phyloP scores from a whole-genome alignment of 2,888 invertebrate species.

The Polyommatus icarus region DNA sequence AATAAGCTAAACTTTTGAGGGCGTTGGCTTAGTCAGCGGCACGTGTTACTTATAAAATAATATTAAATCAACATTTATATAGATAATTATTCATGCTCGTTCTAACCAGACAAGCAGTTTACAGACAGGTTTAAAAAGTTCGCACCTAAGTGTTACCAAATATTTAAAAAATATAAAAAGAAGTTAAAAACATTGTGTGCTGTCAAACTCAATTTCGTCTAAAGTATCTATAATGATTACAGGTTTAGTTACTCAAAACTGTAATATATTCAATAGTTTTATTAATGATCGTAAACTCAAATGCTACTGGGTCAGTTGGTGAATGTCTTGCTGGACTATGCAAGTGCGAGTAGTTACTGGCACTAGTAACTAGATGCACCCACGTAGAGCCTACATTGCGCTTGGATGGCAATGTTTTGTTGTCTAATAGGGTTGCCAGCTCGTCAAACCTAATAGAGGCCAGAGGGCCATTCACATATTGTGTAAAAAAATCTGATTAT shows the following conservation, averaged over 20 bases:
- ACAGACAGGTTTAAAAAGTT: no score
- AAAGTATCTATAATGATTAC: no score
- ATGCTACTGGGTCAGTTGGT: not conserved
- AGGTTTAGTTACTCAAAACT: not conserved
- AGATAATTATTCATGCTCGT: not conserved
- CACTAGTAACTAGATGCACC: not conserved
- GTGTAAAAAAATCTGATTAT: no score
- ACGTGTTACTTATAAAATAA: slow-evolving; percentile 1
- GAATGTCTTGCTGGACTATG: not conserved
- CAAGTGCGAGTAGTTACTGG: slow-evolving; percentile 6
- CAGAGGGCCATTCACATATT: no score
- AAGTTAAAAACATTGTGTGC: not conserved
- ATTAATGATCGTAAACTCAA: not conserved
- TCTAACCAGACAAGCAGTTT: not conserved
- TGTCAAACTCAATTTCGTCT: not conserved
- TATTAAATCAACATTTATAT: not conserved
- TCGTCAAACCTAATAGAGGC: no score
- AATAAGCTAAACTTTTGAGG: not conserved
- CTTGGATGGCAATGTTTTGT: not conserved
- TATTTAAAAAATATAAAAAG: no score
- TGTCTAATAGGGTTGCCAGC: not conserved
- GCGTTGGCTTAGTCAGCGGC: not conserved
- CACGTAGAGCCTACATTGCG: not conserved
- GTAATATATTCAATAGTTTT: not conserved
- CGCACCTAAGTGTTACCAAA: no score